These are phyloP conservation scores for Phocides pigmalion DNA, from an alignment of 1,140 invertebrate genomes.

Conservation along the genomic window DNA sequence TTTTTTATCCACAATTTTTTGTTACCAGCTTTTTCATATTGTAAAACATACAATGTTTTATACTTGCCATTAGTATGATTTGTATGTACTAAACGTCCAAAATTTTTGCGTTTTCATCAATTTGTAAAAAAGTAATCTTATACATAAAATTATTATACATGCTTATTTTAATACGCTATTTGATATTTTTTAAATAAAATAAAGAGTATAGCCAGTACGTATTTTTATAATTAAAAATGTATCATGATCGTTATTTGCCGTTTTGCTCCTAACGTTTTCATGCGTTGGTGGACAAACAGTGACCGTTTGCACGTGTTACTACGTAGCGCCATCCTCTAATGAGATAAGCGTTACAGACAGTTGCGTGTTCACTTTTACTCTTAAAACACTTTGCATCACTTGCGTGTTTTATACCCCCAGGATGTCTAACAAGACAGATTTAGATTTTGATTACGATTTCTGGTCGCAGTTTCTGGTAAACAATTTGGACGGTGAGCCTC, in stretches of 20 bases:
- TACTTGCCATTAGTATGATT: no score
- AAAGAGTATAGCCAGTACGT: no score
- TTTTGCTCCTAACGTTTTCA: not conserved
- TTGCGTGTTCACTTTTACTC: not conserved
- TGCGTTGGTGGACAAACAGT: not conserved
- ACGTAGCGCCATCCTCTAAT: not conserved
- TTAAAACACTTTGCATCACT: not conserved
- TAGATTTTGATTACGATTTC: conserved; percentile 41
- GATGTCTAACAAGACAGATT: conserved; percentile 19
- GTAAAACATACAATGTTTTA: no score
- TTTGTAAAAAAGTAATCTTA: no score
- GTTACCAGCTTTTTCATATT: no score
- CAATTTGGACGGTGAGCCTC: conserved; percentile 34
- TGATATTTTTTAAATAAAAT: no score
- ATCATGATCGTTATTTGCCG: not conserved
- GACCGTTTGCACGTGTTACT: conserved; percentile 4
- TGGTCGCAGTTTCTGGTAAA: conserved; percentile 49
- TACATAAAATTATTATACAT: no score
- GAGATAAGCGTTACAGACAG: not conserved
- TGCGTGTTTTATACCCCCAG: not conserved
- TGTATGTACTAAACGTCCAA: no score
- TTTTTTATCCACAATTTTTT: no score
- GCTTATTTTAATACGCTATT: no score
- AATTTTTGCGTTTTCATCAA: no score
- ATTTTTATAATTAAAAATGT: not conserved